These are phyloP conservation scores for Rhizomys pruinosus DNA, from an alignment of 2,113 vertebrate species.

Conservation along the genomic window DNA sequence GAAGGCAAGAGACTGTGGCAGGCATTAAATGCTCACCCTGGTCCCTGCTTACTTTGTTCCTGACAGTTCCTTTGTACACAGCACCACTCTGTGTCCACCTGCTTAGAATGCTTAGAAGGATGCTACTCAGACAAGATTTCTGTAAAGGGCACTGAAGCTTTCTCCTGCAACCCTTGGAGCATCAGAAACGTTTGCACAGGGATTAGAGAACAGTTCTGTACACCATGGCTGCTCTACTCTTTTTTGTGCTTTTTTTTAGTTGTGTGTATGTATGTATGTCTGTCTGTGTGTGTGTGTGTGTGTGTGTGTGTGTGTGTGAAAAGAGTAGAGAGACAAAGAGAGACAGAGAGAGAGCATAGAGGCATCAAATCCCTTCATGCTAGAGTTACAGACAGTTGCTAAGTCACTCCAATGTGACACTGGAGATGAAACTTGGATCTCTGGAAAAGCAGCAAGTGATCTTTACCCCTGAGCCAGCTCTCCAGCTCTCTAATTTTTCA, in stretches of 20 bases:
- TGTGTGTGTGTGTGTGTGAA: too few relatives aligned
- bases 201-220: not conserved
- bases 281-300: too few relatives aligned
- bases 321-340: too few relatives aligned
- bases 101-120: not conserved
- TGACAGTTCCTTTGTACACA: not conserved
- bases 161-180: not conserved
- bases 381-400: not conserved
- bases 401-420: not conserved
- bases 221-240: not conserved
- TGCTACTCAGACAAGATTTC: not conserved
- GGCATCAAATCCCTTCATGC: not conserved
- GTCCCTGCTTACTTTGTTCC: not conserved
- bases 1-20: constrained; percentile 7
- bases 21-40: not conserved
- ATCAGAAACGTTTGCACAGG: not conserved
- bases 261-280: not conserved
- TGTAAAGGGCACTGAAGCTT: not conserved
- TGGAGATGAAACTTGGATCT: not conserved
- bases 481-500: not conserved
- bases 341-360: too few relatives aligned
- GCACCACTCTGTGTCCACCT: not conserved
- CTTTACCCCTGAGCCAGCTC: not conserved
- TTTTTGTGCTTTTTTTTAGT: not conserved
- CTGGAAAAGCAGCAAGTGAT: not conserved